Percentiles rank a stretch among this genome's conserved stretches.
Conservation (phyloP, 2,888 invertebrate genomes). For the Osedax frankpressi region DNA sequence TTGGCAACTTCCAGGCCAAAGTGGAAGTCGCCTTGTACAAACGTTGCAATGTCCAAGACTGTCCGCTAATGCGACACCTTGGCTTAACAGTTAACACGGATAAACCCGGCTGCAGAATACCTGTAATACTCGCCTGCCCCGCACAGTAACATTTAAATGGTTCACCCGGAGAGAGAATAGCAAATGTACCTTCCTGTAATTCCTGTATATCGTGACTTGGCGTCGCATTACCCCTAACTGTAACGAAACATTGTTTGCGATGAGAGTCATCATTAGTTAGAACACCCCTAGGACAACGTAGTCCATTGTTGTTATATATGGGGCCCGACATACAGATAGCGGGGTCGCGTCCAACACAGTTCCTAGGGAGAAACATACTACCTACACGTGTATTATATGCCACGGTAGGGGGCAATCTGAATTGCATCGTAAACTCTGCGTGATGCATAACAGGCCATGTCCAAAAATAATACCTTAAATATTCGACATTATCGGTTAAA, state of each 20-base stretch:
- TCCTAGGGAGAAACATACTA: neutral
- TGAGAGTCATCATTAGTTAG: neutral
- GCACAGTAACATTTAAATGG: neutral
- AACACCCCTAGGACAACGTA: neutral
- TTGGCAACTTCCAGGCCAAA: too few relatives aligned
- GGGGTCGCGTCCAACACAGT: neutral
- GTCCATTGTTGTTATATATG: neutral
- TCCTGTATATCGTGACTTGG: neutral
- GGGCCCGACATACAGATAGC: neutral
- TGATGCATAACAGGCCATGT: neutral
- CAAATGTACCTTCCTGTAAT: neutral
- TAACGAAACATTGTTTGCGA: neutral
- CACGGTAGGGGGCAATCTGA: neutral
- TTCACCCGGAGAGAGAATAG: neutral
- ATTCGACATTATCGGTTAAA: neutral
- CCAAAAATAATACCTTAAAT: conserved; percentile 1
- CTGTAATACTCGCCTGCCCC: neutral
- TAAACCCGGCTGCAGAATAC: neutral
- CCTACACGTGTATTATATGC: neutral
- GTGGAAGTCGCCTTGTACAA: too few relatives aligned
- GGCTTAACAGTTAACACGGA: neutral
- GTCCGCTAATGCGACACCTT: neutral
- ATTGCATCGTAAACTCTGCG: neutral
- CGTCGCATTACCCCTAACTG: neutral
- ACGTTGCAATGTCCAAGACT: neutral